Evolutionary conservation across 2,113 vertebrate genomes (phyloP).

Genomic region (Suricata suricatta): DNA sequence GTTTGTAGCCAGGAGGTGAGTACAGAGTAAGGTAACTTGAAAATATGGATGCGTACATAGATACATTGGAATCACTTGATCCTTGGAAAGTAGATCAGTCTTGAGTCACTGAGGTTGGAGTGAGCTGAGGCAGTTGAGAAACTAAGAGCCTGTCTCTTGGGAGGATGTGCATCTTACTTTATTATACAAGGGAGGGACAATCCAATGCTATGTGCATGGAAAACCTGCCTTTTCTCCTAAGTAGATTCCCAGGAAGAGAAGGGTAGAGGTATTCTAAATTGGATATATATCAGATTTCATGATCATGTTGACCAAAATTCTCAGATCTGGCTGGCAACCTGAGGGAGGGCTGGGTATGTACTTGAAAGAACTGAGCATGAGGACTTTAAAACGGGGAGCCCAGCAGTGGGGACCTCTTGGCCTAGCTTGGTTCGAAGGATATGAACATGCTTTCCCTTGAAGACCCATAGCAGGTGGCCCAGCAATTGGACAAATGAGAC

Average conservation of each 20-base stretch:
- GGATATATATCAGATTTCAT: neutral
- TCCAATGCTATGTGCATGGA: neutral
- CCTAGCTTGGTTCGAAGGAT: neutral
- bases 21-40: neutral
- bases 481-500: neutral
- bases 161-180: neutral
- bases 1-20: neutral
- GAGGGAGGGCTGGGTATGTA: neutral
- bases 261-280: neutral
- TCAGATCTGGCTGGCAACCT: neutral
- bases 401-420: neutral
- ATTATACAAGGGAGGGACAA: neutral
- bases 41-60: neutral
- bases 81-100: neutral
- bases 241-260: neutral
- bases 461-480: no score
- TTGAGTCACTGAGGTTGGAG: neutral
- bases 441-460: neutral
- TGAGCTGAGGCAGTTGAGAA: neutral
- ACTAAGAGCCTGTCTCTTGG: neutral
- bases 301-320: neutral
- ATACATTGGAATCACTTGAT: neutral
- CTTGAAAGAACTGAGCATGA: neutral
- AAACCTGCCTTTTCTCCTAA: neutral
- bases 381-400: neutral